A percentile compares a stretch with the other conserved stretches of the same genome.
Conservation (phyloP, 2,888 invertebrate species). For the Diaphora mendica region DNA sequence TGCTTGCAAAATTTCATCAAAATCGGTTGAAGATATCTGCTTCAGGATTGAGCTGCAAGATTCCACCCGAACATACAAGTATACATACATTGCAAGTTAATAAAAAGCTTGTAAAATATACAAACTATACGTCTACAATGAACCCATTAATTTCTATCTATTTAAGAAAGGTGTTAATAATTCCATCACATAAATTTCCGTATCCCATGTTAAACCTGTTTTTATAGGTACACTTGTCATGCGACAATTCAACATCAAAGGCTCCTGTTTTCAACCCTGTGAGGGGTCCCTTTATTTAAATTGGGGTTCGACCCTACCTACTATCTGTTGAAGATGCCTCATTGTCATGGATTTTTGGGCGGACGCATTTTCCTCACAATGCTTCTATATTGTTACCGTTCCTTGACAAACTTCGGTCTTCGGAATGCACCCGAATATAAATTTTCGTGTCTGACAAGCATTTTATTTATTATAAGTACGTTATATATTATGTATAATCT, state of each 20-base stretch:
- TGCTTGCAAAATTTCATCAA: too few relatives aligned
- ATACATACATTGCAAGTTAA: too few relatives aligned
- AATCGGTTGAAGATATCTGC: too few relatives aligned
- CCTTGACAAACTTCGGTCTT: conserved; percentile 3
- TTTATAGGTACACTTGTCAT: conserved; percentile 5
- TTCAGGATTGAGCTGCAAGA: too few relatives aligned
- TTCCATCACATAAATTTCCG: conserved; percentile 3
- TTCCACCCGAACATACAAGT: too few relatives aligned
- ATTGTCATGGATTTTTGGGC: conserved; percentile 12
- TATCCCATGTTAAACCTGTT: conserved; percentile 3
- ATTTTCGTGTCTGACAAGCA: background rate
- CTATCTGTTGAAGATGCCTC: conserved; percentile 16
- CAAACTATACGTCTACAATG: background rate
- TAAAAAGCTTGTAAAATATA: too few relatives aligned
- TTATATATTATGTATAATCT: background rate
- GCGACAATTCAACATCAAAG: conserved; percentile 23
- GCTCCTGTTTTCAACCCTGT: conserved; percentile 17
- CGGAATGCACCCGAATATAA: background rate
- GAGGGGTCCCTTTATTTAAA: conserved; percentile 22
- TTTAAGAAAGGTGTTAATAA: background rate
- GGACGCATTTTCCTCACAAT: background rate
- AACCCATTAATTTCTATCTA: background rate
- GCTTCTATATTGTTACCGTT: conserved; percentile 5
- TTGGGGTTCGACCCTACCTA: conserved; percentile 20
- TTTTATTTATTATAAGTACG: background rate